Conservation (phyloP, 2,797 vertebrate species). For the Syngnathus rostellatus region DNA sequence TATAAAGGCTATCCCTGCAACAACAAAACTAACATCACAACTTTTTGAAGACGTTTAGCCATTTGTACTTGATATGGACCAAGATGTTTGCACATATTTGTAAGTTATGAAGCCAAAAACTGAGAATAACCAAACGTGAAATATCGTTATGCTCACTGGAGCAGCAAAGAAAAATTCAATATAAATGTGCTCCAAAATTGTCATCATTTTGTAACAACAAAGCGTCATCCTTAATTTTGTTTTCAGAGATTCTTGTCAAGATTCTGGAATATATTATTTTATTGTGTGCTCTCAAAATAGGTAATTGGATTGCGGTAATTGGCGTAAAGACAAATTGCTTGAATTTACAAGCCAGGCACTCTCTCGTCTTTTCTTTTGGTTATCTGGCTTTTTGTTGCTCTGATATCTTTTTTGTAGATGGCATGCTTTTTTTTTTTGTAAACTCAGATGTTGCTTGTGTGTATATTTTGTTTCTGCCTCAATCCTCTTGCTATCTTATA, state of each 20-base stretch:
- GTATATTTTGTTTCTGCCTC: constrained; percentile 53
- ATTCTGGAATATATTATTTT: constrained; percentile 36
- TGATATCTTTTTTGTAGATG: constrained; percentile 68
- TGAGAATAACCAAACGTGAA: constrained; percentile 17
- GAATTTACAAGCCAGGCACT: not conserved
- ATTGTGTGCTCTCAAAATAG: not conserved
- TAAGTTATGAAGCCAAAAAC: constrained; percentile 61
- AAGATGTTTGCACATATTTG: constrained; percentile 72
- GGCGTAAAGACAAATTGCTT: constrained; percentile 1
- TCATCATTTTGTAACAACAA: constrained; percentile 36
- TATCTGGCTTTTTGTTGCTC: constrained; percentile 50
- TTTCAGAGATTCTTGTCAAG: no score
- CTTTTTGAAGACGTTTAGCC: constrained; percentile 32
- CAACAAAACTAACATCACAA: constrained; percentile 39
- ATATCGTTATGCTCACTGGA: not conserved
- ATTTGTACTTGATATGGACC: constrained; percentile 67
- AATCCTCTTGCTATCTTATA: constrained; percentile 40
- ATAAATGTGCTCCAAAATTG: constrained; percentile 54
- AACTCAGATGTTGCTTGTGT: constrained; percentile 61
- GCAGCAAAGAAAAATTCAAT: not conserved
- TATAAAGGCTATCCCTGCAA: constrained; percentile 43
- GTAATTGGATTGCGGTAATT: not conserved
- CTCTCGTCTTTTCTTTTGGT: constrained; percentile 4
- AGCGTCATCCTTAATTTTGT: constrained; percentile 22
- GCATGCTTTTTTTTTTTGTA: constrained; percentile 61